These are phyloP conservation scores for Chloroclysta siterata DNA, from an alignment of 2,888 invertebrate genomes.

Conservation along the genomic window DNA sequence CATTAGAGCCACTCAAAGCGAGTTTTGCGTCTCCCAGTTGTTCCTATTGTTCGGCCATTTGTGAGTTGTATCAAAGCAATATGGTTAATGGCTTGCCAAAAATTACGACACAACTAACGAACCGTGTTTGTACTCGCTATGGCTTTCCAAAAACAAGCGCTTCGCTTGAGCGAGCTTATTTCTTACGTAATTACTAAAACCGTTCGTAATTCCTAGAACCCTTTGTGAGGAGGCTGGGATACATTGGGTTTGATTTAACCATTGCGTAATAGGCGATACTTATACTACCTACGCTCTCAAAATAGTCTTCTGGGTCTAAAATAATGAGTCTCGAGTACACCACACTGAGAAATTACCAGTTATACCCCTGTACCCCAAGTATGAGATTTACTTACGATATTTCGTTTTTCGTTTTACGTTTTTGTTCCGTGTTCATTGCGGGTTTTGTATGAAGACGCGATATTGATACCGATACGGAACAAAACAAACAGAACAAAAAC, in stretches of 20 bases:
- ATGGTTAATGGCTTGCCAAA: constrained; percentile 14
- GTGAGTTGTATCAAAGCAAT: constrained; percentile 26
- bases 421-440: too few species aligned
- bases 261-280: neutral
- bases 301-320: neutral
- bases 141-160: neutral
- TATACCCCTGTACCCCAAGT: too few species aligned
- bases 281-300: neutral
- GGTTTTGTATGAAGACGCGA: too few species aligned
- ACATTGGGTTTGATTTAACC: neutral
- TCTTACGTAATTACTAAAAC: neutral
- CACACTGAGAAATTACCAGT: neutral
- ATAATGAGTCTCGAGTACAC: neutral
- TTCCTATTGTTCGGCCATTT: constrained; percentile 38
- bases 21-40: constrained; percentile 44
- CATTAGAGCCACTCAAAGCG: constrained; percentile 56
- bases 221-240: neutral
- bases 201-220: neutral
- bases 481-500: too few species aligned
- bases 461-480: too few species aligned
- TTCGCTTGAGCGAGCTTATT: neutral
- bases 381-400: too few species aligned
- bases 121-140: too few species aligned
- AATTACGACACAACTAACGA: neutral
- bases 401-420: too few species aligned